These are phyloP conservation scores for Acanthosepion lycidas DNA, from an alignment of 2,888 invertebrate genomes.

Conservation along the genomic window DNA sequence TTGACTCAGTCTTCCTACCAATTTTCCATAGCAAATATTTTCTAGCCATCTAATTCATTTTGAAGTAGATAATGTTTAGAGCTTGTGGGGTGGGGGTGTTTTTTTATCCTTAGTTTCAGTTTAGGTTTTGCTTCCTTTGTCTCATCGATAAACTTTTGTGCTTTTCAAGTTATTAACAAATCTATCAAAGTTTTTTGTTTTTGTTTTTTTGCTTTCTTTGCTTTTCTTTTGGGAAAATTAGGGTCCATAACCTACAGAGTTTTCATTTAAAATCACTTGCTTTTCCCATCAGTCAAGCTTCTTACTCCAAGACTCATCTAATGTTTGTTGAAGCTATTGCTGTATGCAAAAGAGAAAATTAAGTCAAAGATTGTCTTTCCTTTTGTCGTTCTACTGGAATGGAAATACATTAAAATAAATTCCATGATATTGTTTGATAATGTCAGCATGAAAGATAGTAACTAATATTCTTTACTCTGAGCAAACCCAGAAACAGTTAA, in stretches of 20 bases:
- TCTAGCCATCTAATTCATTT: conserved; percentile 14
- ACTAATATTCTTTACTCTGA: too few relatives aligned
- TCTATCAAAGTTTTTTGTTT: background rate
- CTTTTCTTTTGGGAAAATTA: background rate
- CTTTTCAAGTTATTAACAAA: conserved; percentile 23
- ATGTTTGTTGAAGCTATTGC: background rate
- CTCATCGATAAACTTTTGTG: background rate
- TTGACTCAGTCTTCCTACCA: conserved; percentile 11
- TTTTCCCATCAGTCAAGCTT: background rate
- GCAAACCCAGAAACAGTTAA: too few relatives aligned
- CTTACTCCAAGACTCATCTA: background rate
- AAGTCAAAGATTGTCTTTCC: background rate
- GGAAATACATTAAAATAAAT: too few relatives aligned
- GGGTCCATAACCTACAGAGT: background rate
- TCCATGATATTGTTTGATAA: too few relatives aligned
- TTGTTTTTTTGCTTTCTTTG: background rate
- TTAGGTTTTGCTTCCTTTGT: background rate
- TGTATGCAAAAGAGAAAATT: background rate
- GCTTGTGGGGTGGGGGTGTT: background rate
- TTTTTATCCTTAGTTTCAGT: too few relatives aligned
- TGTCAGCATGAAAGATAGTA: too few relatives aligned
- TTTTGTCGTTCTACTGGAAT: background rate
- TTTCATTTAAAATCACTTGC: background rate
- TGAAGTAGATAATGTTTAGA: conserved; percentile 23
- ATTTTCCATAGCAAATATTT: conserved; percentile 33